phyloP scores from a whole-genome alignment of 2,888 invertebrate species.

The Meganola albula region DNA sequence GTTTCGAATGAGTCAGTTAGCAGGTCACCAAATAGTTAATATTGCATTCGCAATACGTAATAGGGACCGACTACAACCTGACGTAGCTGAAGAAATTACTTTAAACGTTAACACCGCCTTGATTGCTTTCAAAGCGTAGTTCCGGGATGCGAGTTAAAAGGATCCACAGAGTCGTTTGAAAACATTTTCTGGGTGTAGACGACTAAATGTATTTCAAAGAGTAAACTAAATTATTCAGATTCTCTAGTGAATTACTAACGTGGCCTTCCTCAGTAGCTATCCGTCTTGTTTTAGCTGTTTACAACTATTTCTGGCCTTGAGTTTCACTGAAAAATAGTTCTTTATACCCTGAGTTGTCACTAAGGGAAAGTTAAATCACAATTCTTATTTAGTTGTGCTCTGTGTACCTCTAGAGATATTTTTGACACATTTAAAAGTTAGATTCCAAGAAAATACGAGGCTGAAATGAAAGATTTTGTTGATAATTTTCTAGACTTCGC shows the following conservation, averaged over 20 bases:
- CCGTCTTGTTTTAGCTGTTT: constrained; percentile 29
- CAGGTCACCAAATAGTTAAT: constrained; percentile 18
- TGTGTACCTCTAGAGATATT: too few species aligned
- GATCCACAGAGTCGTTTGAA: constrained; percentile 40
- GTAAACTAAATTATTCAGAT: constrained; percentile 47
- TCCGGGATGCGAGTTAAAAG: constrained; percentile 29
- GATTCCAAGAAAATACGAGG: too few species aligned
- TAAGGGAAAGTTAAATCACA: constrained; percentile 2
- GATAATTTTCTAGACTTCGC: too few species aligned
- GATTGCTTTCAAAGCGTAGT: constrained; percentile 59
- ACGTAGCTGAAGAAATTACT: constrained; percentile 61
- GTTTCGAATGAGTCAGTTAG: constrained; percentile 13
- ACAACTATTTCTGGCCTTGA: constrained; percentile 14
- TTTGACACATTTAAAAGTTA: too few species aligned
- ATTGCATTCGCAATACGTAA: constrained; percentile 26
- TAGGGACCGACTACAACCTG: constrained; percentile 29
- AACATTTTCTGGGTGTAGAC: constrained; percentile 44
- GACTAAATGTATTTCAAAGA: constrained; percentile 46
- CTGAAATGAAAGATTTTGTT: too few species aligned
- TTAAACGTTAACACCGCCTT: constrained; percentile 55
- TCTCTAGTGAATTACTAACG: constrained; percentile 38
- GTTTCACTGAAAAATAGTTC: constrained; percentile 8
- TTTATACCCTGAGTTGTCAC: constrained; percentile 1
- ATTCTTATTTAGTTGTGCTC: too few species aligned
- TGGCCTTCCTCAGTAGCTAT: constrained; percentile 21